Evolutionary conservation across 1,140 invertebrate species (phyloP), one percentile per base, ranked within the genome.

Genomic region (Formica selysi): DNA sequence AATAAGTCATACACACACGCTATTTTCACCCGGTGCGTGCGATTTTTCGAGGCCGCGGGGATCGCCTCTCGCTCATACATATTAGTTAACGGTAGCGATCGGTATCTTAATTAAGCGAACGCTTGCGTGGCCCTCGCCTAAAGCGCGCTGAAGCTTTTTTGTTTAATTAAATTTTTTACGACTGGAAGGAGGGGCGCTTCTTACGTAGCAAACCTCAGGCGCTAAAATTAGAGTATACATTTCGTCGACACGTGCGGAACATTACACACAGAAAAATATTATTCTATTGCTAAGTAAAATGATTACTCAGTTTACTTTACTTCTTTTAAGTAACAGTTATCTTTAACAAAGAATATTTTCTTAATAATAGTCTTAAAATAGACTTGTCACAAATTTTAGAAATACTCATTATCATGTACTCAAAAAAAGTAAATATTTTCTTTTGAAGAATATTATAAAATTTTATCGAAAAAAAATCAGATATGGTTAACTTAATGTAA

Each of bases 61-160:
- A 11, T 62, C 68, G 26, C 57, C 67, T 61, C 65, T 71, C 67
- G 57, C 78, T 38, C 8, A 16, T 44, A 41, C 19, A 5, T 67
- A n/a, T 26, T 51, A 51, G 68, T 73, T 80, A 73, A 74, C 68
- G 54, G 13, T 10, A 19, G 29, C 38, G 79, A 74, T 83, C 68
- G 68, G 68, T 83, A 83, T 83, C 79, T 83, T 83, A 83, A 83
- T 83, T 83, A 83, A 83, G 8, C 76, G 13, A 51, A 6, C 32
- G 57, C 68, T 73, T 22, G 36, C 54, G 38, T 74, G 79, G 38
- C 38, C 16, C 54, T 51, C 16, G 48, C 68, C 38, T n/a, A 13
- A 19, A 26, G 68, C 54, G 48, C 48, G 48, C 16, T 19, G 26
- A 36, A 10, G 22, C 32, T 71, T 73, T 81, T 81, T 83, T 61